These are phyloP conservation scores for Smittia sp. DNA, from an alignment of 2,888 invertebrate species.

Conservation along the genomic window DNA sequence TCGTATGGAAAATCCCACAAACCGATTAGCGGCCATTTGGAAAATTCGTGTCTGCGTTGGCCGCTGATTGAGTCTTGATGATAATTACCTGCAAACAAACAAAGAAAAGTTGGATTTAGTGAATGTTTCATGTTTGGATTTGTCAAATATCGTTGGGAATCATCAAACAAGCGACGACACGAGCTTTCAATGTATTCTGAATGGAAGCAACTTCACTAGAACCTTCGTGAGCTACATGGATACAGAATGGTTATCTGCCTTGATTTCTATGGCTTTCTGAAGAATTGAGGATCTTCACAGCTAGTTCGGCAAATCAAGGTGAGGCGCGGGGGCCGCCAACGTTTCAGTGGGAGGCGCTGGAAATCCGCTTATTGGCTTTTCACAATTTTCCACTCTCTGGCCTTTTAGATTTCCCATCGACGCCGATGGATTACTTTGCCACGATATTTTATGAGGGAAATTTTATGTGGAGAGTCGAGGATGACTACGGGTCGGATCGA, in stretches of 20 bases:
- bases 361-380: constrained; percentile 14
- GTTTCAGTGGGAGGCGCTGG: background rate
- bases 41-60: background rate
- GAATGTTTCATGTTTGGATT: background rate
- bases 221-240: constrained; percentile 24
- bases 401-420: background rate
- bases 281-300: background rate
- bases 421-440: background rate
- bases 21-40: background rate
- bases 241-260: constrained; percentile 27
- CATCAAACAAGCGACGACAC: background rate
- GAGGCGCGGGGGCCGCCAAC: background rate
- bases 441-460: background rate
- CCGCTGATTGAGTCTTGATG: background rate
- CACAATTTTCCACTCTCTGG: constrained; percentile 13
- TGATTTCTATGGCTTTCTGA: constrained; percentile 28
- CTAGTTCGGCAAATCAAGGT: constrained; percentile 36
- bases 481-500: background rate
- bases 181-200: constrained; percentile 15
- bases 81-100: constrained; percentile 39
- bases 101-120: constrained; percentile 15
- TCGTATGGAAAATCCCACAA: background rate
- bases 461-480: background rate
- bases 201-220: constrained; percentile 30
- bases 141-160: background rate